phyloP scores from a whole-genome alignment of 2,113 vertebrate genomes.

The Lepidothrix coronata region DNA sequence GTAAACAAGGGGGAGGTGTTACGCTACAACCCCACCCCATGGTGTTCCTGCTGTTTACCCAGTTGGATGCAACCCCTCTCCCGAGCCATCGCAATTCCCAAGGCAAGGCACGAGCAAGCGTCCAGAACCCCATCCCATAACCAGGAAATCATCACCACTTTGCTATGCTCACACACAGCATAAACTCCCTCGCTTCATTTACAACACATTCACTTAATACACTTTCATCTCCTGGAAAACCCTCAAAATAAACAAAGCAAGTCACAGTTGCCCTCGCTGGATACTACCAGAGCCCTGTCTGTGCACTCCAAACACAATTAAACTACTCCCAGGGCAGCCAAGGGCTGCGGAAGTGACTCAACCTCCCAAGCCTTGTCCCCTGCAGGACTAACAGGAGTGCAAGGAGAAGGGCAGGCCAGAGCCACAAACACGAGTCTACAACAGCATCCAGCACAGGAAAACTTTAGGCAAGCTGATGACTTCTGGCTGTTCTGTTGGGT shows the following conservation, averaged over 20 bases:
- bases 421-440: fast-evolving
- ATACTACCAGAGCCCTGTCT: not conserved
- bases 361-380: not conserved
- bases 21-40: not conserved
- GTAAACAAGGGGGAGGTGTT: not conserved
- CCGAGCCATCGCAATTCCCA: not conserved
- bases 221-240: not conserved
- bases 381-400: not conserved
- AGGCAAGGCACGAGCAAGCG: fast-evolving
- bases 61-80: not conserved
- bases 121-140: not conserved
- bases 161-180: not conserved
- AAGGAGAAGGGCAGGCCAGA: not conserved
- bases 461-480: not conserved
- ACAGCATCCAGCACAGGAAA: not conserved
- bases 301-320: not conserved
- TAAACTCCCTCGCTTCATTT: not conserved
- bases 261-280: not conserved
- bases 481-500: not conserved
- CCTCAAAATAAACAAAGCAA: not conserved
- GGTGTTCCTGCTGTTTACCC: not conserved
- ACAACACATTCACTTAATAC: not conserved
- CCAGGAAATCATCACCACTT: not conserved
- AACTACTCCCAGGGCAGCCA: not conserved
- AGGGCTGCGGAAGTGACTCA: not conserved